Evolutionary conservation across 2,113 vertebrate species (phyloP), one percentile per base, ranked within the genome.

Genomic region (Passer domesticus): DNA sequence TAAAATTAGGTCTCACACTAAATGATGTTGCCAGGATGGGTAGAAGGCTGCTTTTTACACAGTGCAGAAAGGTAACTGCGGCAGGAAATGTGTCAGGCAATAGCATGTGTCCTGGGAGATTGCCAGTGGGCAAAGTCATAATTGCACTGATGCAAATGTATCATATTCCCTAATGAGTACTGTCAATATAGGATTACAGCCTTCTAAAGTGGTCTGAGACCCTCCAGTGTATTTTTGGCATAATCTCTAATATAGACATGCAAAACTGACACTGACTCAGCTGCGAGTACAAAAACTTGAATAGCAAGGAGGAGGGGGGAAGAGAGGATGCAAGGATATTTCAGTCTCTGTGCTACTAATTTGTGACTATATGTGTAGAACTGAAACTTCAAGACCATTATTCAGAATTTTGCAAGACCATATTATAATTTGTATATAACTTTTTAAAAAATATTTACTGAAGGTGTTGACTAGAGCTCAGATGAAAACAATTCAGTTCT

Each of bases 121-220:
- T 67, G 47, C 63, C 50, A 13, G 10, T 39, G 64, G 64, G 68
- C 47, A 83, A 86, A 88, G 43, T 59, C 24, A 27, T 66, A 58
- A 64, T 53, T 73, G 44, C 83, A 41, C 41, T 2, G 2, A n/a
- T 81, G 55, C 7, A 83, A 80, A 91, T 15, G 9, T 28, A 56
- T 86, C 55, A 11, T 93, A 74, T 83, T 82, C 74, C 59, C 89
- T 47, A 52, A 70, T 73, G 58, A 92, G 30, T 55, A 41, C 35
- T 92, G 78, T 50, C 78, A 63, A 6, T 74, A 67, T 55, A 83
- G 74, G 27, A 53, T 66, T 83, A 77, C 46, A 83, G 55, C 27
- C 35, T 88, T 88, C 67, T 91, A 52, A 86, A 92, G 78, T 88
- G 50, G 30, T 62, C 75, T 94, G 76, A 93, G 82, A 79, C 43